These are phyloP conservation scores for Chionoecetes opilio DNA, from an alignment of 1,140 invertebrate genomes.

Conservation along the genomic window DNA sequence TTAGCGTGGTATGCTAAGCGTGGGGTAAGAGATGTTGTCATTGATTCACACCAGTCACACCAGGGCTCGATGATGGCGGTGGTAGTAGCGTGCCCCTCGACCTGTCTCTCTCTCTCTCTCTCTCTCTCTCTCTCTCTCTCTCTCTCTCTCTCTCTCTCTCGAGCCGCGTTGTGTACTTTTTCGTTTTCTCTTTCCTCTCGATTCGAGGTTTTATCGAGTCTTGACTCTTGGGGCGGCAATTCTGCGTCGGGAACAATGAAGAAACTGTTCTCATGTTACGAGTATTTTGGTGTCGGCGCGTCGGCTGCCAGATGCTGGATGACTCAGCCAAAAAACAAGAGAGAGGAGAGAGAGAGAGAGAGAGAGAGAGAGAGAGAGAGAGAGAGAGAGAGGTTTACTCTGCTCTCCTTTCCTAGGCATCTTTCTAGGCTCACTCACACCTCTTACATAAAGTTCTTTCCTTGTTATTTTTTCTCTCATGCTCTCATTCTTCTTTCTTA, in stretches of 20 bases:
- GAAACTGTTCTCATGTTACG: constrained; percentile 11
- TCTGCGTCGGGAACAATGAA: constrained; percentile 17
- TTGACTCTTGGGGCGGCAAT: background rate
- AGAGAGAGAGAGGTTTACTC: background rate
- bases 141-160: constrained; percentile 15
- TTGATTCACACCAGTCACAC: constrained; percentile 73
- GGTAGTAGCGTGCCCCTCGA: background rate
- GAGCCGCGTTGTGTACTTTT: background rate
- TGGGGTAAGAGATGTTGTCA: constrained; percentile 73
- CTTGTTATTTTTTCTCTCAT: constrained; percentile 43
- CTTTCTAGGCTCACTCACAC: background rate
- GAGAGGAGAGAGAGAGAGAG: constrained; percentile 33
- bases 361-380: constrained; percentile 34
- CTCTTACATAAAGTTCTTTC: background rate
- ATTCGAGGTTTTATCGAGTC: constrained; percentile 16
- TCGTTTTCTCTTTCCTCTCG: background rate
- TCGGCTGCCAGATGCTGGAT: constrained; percentile 52
- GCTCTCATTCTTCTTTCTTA: constrained; percentile 7
- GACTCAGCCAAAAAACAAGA: background rate
- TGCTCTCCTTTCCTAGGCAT: background rate
- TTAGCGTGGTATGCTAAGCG: constrained; percentile 69
- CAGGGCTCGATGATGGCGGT: background rate
- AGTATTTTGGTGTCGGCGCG: constrained; percentile 22
- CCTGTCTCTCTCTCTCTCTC: constrained; percentile 32
- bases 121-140: constrained; percentile 27